phyloP scores from a whole-genome alignment of 2,113 vertebrate genomes.

The Barnardius zonarius region DNA sequence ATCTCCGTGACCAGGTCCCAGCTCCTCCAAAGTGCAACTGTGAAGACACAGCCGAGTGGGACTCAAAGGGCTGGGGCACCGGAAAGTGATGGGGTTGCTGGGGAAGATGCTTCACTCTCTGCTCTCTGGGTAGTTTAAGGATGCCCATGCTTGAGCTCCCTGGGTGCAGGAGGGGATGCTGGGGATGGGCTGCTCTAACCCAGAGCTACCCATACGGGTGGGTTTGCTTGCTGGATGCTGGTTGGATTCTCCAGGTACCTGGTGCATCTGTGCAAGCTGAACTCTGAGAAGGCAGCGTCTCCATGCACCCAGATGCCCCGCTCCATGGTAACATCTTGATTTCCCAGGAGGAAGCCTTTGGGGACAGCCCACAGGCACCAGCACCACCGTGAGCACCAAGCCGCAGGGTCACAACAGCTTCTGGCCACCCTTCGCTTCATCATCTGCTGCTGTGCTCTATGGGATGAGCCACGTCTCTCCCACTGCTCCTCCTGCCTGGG shows the following conservation, averaged over 20 bases:
- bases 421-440: neutral
- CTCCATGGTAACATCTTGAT: neutral
- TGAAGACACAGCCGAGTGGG: rapidly evolving
- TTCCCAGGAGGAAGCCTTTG: neutral
- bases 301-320: neutral
- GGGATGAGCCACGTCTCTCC: rapidly evolving
- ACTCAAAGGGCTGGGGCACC: neutral
- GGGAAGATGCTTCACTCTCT: neutral
- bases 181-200: neutral
- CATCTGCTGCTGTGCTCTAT: neutral
- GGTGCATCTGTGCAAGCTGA: neutral
- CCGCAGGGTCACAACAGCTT: neutral
- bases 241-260: neutral
- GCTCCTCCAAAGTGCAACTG: neutral
- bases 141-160: rapidly evolving
- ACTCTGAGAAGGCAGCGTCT: neutral
- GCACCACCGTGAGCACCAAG: rapidly evolving
- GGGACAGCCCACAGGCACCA: neutral
- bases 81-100: neutral
- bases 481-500: rapidly evolving
- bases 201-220: neutral
- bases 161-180: neutral
- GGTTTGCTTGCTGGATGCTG: neutral
- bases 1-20: neutral
- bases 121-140: neutral